These are phyloP conservation scores for Atrichornis clamosus DNA, from an alignment of 2,113 vertebrate species.

Conservation along the genomic window DNA sequence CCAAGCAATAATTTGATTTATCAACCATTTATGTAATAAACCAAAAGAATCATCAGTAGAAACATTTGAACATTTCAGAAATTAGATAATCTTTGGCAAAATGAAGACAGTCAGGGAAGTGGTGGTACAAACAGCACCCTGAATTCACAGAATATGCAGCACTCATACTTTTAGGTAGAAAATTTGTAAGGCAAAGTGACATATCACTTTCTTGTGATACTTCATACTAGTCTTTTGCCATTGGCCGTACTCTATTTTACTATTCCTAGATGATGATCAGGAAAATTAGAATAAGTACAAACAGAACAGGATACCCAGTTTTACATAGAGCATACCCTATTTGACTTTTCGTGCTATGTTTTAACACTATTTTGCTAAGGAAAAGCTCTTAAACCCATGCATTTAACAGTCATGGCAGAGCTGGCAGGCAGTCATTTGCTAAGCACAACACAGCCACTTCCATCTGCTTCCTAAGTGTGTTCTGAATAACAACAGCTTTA, in stretches of 20 bases:
- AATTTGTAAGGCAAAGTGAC: neutral
- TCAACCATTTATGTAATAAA: neutral
- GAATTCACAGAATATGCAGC: neutral
- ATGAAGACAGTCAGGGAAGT: neutral
- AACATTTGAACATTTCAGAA: neutral
- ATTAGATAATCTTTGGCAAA: neutral
- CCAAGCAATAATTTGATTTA: neutral
- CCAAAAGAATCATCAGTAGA: neutral
- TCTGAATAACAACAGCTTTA: neutral
- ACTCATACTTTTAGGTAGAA: neutral
- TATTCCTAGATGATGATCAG: neutral
- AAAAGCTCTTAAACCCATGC: neutral
- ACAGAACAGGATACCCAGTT: neutral
- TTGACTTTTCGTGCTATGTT: neutral
- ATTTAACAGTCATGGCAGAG: neutral
- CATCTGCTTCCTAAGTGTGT: neutral
- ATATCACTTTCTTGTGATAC: neutral
- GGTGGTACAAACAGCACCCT: neutral
- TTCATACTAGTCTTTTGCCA: neutral
- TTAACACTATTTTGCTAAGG: neutral
- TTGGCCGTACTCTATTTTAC: neutral
- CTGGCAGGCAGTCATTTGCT: neutral
- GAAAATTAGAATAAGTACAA: neutral
- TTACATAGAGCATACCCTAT: neutral
- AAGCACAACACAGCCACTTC: neutral